These are phyloP conservation scores for Epirrita christyi DNA, from an alignment of 2,888 invertebrate species.

Conservation along the genomic window DNA sequence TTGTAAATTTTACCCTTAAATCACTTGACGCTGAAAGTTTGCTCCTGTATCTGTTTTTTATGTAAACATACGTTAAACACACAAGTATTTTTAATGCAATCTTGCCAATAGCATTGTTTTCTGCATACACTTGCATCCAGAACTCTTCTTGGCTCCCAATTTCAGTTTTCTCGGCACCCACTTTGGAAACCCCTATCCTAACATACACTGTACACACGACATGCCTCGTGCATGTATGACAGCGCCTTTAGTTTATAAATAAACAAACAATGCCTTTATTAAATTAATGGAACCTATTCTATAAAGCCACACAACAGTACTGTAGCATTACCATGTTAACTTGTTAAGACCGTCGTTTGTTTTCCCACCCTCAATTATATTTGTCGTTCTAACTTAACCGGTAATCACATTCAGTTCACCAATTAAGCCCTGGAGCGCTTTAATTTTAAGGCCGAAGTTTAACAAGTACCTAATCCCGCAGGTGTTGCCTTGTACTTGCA, in stretches of 20 bases:
- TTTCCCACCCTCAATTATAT: constrained; percentile 49
- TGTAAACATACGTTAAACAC: too few species aligned
- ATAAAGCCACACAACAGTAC: constrained; percentile 6
- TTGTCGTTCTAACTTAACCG: constrained; percentile 57
- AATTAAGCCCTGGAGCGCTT: constrained; percentile 57
- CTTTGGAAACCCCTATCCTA: too few species aligned
- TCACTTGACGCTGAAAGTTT: too few species aligned
- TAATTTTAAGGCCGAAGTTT: constrained; percentile 55
- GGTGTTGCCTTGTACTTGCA: constrained; percentile 61
- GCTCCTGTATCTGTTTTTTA: too few species aligned
- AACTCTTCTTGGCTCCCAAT: too few species aligned
- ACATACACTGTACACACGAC: constrained; percentile 5
- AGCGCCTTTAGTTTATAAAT: too few species aligned
- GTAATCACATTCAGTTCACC: constrained; percentile 58
- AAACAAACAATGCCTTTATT: not conserved
- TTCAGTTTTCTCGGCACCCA: too few species aligned
- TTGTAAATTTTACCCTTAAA: too few species aligned
- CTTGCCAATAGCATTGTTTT: too few species aligned
- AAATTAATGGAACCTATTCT: not conserved
- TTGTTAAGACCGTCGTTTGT: constrained; percentile 53
- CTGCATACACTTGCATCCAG: too few species aligned
- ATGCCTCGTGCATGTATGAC: too few species aligned
- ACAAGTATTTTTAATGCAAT: too few species aligned
- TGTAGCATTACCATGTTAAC: not conserved
- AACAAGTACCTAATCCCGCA: constrained; percentile 54